Evolutionary conservation across 2,113 vertebrate genomes (phyloP).

Genomic region (Pterophyllum scalare): DNA sequence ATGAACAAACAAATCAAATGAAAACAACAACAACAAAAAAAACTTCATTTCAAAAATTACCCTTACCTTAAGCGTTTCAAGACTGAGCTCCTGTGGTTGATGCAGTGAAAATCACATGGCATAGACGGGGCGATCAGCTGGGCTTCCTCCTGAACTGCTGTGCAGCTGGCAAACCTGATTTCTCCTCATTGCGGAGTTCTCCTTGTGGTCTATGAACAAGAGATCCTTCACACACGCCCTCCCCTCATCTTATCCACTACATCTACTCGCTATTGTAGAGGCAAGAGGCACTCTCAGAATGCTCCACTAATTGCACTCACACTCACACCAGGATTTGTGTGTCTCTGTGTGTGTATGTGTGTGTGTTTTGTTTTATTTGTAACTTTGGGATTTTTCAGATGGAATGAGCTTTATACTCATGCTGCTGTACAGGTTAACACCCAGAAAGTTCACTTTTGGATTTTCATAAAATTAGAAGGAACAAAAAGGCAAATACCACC

Average conservation of each 20-base stretch:
- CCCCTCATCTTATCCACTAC: conserved; percentile 9
- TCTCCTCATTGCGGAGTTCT: conserved; percentile 27
- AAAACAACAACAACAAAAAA: neutral
- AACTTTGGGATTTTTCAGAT: neutral
- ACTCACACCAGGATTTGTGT: neutral
- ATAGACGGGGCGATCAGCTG: conserved; percentile 1
- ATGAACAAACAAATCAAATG: neutral
- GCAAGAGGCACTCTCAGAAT: conserved; percentile 29
- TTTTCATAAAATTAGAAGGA: neutral
- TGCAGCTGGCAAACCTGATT: conserved; percentile 17
- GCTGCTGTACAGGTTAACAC: neutral
- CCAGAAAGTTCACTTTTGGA: neutral
- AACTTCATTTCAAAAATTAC: neutral
- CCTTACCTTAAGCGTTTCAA: conserved; percentile 46
- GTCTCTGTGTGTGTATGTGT: too few species aligned
- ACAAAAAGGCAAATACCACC: neutral
- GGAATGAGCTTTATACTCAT: neutral
- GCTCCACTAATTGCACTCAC: conserved; percentile 14
- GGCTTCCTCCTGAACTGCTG: conserved; percentile 7
- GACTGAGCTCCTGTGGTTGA: conserved; percentile 16
- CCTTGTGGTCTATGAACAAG: conserved; percentile 25
- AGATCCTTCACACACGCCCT: conserved; percentile 20
- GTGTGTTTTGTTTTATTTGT: neutral
- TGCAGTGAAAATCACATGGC: conserved; percentile 57
- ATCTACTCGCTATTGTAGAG: neutral